Evolutionary conservation across 2,888 invertebrate species (phyloP).

Genomic region (Scaptomyza reducta): DNA sequence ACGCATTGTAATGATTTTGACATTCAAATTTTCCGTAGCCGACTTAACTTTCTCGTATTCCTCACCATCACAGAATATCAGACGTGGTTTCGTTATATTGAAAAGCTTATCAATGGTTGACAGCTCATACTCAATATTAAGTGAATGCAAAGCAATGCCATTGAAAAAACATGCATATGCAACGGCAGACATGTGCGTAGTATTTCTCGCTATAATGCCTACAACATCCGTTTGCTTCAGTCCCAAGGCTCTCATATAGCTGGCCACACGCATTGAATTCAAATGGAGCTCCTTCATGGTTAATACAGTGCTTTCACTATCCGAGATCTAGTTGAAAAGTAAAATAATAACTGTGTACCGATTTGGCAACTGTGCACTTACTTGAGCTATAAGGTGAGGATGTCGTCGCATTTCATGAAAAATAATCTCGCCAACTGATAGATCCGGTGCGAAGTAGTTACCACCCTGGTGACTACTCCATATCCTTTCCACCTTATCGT

Average conservation of each 20-base stretch:
- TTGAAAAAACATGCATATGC: conserved; percentile 73
- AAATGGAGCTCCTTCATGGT: conserved; percentile 52
- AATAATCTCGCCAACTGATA: conserved; percentile 67
- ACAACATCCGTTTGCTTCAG: conserved; percentile 69
- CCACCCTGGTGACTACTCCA: conserved; percentile 49
- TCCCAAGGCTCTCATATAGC: conserved; percentile 53
- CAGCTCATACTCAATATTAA: conserved; percentile 54
- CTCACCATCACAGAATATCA: conserved; percentile 70
- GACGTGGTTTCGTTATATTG: conserved; percentile 61
- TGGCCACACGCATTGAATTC: conserved; percentile 66
- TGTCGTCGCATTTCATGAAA: conserved; percentile 62
- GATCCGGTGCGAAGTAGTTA: conserved; percentile 50
- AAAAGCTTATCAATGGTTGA: conserved; percentile 54
- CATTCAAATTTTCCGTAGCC: conserved; percentile 32
- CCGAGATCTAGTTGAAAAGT: conserved; percentile 60
- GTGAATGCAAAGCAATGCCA: conserved; percentile 67
- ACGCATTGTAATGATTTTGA: conserved; percentile 61
- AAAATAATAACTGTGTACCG: neutral
- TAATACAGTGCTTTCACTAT: conserved; percentile 54
- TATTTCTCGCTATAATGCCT: conserved; percentile 72
- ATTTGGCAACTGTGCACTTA: conserved; percentile 1
- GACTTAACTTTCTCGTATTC: conserved; percentile 55
- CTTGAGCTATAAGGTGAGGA: conserved; percentile 60
- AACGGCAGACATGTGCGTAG: conserved; percentile 66
- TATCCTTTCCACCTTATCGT: conserved; percentile 50